Conservation (phyloP, 2,113 vertebrate genomes). For the Megaleporinus macrocephalus region DNA sequence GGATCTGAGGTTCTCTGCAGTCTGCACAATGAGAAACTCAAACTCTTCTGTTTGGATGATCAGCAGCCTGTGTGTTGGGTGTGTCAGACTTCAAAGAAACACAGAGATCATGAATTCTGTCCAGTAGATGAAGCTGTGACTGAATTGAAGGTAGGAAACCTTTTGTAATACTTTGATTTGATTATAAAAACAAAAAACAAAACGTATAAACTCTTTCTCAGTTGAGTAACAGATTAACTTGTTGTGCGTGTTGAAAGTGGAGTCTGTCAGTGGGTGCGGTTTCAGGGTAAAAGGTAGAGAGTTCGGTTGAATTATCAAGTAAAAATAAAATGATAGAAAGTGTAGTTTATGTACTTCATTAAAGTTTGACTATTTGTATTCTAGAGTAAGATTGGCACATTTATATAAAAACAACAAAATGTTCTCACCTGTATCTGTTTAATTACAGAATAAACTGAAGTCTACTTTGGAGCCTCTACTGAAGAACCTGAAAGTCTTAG, state of each 20-base stretch:
- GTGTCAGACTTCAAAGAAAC: slow-evolving; percentile 2
- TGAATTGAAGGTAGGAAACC: slow-evolving; percentile 24
- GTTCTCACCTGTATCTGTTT: no score
- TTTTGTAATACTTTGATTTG: background rate
- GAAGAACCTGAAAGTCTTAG: slow-evolving; percentile 31
- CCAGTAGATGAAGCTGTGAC: slow-evolving; percentile 26
- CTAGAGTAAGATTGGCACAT: no score
- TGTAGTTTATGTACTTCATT: no score
- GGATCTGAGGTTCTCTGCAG: background rate
- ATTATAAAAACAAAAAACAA: background rate
- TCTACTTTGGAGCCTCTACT: slow-evolving; percentile 18
- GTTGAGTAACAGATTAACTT: no score
- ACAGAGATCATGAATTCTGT: background rate
- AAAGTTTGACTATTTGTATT: no score
- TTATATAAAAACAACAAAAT: no score
- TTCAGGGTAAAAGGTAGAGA: no score
- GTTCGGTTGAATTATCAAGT: no score
- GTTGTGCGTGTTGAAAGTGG: no score
- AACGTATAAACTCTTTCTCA: no score
- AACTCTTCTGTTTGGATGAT: slow-evolving; percentile 41
- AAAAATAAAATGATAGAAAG: no score
- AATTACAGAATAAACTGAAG: slow-evolving; percentile 19
- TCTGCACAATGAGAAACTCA: slow-evolving; percentile 27
- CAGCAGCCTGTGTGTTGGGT: background rate
- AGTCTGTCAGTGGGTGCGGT: background rate